Evolutionary conservation across 2,888 invertebrate species (phyloP).

Genomic region (Lumbricus terrestris): DNA sequence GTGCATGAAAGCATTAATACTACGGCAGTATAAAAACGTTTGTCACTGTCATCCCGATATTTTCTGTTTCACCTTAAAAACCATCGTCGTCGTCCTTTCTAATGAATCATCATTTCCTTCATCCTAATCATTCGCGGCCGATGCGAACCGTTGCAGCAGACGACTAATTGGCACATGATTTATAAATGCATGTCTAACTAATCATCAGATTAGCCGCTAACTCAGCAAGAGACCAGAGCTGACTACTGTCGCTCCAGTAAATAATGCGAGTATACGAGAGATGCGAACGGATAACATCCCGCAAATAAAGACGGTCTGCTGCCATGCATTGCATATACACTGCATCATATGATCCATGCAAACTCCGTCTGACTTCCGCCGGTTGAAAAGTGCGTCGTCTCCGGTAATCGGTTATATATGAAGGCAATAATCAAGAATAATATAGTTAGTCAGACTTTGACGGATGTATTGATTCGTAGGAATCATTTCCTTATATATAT

Average conservation of each 20-base stretch:
- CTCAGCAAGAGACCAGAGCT: background rate
- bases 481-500: background rate
- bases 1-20: no score
- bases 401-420: background rate
- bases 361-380: background rate
- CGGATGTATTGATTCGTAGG: background rate
- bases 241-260: background rate
- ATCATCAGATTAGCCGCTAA: background rate
- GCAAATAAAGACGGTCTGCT: background rate
- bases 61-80: background rate
- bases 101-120: background rate
- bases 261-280: background rate
- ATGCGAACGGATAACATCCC: background rate
- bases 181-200: background rate
- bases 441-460: no score
- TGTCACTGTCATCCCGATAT: background rate
- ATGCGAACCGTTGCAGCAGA: background rate
- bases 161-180: background rate
- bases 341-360: background rate
- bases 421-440: no score
- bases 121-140: background rate
- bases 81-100: no score
- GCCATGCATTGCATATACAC: no score
- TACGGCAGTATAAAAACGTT: background rate
- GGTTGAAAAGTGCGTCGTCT: background rate